Conservation (phyloP, 1,140 invertebrate genomes). For the Holcopasites calliopsidis region DNA sequence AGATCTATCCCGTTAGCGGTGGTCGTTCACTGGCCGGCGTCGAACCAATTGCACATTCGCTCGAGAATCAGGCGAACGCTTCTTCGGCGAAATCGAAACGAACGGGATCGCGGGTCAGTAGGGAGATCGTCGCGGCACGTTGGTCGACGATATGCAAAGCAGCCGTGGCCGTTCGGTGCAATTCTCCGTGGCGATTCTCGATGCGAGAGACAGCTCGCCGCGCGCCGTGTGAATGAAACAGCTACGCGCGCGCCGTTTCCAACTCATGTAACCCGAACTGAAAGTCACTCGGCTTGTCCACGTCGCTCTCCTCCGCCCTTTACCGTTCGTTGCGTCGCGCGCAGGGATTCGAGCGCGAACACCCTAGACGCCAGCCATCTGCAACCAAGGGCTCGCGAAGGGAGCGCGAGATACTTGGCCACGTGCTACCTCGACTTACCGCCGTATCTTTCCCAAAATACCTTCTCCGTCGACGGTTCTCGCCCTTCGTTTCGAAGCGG, state of each 20-base stretch:
- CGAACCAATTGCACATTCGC: too few relatives aligned
- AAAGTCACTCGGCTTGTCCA: conserved; percentile 40
- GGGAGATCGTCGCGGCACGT: background rate
- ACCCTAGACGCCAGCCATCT: conserved; percentile 57
- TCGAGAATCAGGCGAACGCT: background rate
- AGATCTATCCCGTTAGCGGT: conserved; percentile 10
- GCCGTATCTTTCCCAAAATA: conserved; percentile 6
- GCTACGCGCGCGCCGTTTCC: conserved; percentile 34
- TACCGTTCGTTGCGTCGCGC: conserved; percentile 23
- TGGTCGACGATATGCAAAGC: background rate
- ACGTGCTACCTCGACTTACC: conserved; percentile 62
- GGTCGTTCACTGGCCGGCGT: background rate
- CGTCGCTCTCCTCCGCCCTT: conserved; percentile 32
- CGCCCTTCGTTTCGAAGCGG: too few relatives aligned
- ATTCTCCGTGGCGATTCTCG: too few relatives aligned
- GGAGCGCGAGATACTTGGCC: conserved; percentile 66
- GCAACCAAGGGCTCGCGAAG: conserved; percentile 61
- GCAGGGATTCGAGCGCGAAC: conserved; percentile 18
- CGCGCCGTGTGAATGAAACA: conserved; percentile 50
- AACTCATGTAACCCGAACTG: conserved; percentile 55
- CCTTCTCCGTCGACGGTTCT: too few relatives aligned
- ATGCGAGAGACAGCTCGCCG: conserved; percentile 11
- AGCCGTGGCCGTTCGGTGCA: too few relatives aligned
- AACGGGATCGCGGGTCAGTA: too few relatives aligned
- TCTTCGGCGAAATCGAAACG: too few relatives aligned